These are phyloP conservation scores for Allacma fusca DNA, from an alignment of 2,888 invertebrate species.

Conservation along the genomic window DNA sequence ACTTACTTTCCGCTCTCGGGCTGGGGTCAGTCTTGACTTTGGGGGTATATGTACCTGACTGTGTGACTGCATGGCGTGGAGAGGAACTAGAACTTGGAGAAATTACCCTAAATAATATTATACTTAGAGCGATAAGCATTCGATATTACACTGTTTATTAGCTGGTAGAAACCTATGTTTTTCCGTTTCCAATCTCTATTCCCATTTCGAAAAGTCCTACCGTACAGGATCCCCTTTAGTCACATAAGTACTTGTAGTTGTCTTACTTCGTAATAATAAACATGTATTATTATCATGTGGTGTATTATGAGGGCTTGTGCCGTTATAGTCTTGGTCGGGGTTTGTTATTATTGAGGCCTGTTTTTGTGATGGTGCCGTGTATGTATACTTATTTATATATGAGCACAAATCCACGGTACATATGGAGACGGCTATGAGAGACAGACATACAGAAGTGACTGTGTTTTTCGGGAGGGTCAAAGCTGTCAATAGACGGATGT, in stretches of 20 bases:
- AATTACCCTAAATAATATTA: slow-evolving; percentile 30
- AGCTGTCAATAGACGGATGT: neutral
- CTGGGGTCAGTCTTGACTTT: no score
- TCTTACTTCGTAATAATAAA: neutral
- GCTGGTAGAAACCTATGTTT: neutral
- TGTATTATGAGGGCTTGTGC: neutral
- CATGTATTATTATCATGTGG: slow-evolving; percentile 4
- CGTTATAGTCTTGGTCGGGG: neutral
- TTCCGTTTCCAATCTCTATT: slow-evolving; percentile 7
- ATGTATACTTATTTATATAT: neutral
- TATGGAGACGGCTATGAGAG: no score
- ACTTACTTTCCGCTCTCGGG: slow-evolving; percentile 8
- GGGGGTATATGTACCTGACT: no score
- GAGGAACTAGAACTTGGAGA: no score
- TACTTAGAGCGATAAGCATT: neutral
- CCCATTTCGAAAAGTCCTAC: neutral
- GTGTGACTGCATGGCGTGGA: no score
- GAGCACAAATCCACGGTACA: neutral
- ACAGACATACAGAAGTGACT: no score
- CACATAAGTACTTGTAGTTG: neutral
- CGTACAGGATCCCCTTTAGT: neutral
- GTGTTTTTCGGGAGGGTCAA: neutral
- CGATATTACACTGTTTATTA: neutral
- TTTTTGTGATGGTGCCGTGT: neutral
- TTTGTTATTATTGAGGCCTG: neutral